phyloP scores from a whole-genome alignment of 2,113 vertebrate species.

The Pyxicephalus adspersus region DNA sequence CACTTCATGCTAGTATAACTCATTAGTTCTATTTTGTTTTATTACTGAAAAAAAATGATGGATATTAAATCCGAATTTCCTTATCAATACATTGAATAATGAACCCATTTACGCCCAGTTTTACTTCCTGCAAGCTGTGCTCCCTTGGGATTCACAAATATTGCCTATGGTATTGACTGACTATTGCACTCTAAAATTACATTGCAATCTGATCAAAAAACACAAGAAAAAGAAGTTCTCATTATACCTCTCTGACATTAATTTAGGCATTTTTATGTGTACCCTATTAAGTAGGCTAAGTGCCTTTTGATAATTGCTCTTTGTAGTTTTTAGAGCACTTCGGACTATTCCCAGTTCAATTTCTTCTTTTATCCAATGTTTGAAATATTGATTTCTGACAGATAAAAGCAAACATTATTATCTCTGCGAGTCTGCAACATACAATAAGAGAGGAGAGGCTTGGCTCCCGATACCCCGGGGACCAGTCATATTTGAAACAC shows the following conservation, averaged over 20 bases:
- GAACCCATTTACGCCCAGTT: constrained; percentile 90
- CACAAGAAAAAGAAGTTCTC: constrained; percentile 82
- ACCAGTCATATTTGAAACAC: constrained; percentile 82
- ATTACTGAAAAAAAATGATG: too few species aligned
- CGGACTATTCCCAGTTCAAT: constrained; percentile 99
- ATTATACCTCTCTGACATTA: constrained; percentile 92
- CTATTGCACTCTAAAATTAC: constrained; percentile 74
- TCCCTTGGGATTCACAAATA: constrained; percentile 84
- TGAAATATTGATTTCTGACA: constrained; percentile 99
- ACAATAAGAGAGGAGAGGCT: constrained; percentile 83
- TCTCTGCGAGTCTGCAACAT: constrained; percentile 96
- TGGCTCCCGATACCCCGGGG: constrained; percentile 82
- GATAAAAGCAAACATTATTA: constrained; percentile 99
- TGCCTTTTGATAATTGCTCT: constrained; percentile 99
- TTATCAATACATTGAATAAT: constrained; percentile 91
- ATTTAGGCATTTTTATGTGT: constrained; percentile 99
- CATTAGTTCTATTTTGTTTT: too few species aligned
- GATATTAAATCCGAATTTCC: constrained; percentile 72
- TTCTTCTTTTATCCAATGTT: constrained; percentile 99
- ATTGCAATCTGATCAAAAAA: constrained; percentile 86
- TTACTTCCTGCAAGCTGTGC: constrained; percentile 74
- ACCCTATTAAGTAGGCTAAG: constrained; percentile 99
- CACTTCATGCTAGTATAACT: too few species aligned
- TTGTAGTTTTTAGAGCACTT: constrained; percentile 99
- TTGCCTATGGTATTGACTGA: constrained; percentile 83